A percentile compares a stretch with the other conserved stretches of the same genome.
Evolutionary conservation across 2,797 vertebrate genomes (phyloP).

Genomic region (Diplodus sargus): DNA sequence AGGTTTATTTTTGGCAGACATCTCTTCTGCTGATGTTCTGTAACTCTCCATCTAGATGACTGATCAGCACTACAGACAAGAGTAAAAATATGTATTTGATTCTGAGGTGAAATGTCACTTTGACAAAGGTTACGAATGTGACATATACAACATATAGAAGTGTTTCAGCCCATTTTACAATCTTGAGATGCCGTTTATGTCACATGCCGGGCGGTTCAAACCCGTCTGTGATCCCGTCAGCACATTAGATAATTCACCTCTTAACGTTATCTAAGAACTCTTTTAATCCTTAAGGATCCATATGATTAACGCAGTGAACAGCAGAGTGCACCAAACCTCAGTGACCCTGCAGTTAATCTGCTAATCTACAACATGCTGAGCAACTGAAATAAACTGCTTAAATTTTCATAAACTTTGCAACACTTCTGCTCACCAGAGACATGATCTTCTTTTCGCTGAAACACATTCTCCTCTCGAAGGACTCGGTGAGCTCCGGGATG

Average conservation of each 20-base stretch:
- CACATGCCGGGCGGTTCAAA: not conserved
- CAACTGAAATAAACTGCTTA: not conserved
- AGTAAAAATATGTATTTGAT: no score
- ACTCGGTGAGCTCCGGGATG: slow-evolving; percentile 89
- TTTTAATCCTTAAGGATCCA: slow-evolving; percentile 14
- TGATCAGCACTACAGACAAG: no score
- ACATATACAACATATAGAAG: not conserved
- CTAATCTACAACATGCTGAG: not conserved
- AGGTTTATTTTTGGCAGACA: no score
- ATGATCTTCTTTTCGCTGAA: slow-evolving; percentile 82
- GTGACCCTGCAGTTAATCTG: not conserved
- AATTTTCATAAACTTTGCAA: not conserved
- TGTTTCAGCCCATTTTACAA: no score
- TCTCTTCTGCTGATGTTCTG: no score
- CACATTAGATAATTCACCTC: slow-evolving; percentile 4
- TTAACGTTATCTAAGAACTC: slow-evolving; percentile 10
- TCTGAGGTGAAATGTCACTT: no score
- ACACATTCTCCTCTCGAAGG: slow-evolving; percentile 87
- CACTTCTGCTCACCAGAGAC: slow-evolving; percentile 84
- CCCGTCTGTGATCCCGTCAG: slow-evolving; percentile 18
- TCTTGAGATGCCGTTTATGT: not conserved
- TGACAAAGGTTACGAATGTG: no score
- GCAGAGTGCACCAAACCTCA: not conserved
- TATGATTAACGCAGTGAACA: not conserved
- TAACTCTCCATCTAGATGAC: no score